Evolutionary conservation across 2,888 invertebrate genomes (phyloP).

Genomic region (Mesorhabditis spiculigera): DNA sequence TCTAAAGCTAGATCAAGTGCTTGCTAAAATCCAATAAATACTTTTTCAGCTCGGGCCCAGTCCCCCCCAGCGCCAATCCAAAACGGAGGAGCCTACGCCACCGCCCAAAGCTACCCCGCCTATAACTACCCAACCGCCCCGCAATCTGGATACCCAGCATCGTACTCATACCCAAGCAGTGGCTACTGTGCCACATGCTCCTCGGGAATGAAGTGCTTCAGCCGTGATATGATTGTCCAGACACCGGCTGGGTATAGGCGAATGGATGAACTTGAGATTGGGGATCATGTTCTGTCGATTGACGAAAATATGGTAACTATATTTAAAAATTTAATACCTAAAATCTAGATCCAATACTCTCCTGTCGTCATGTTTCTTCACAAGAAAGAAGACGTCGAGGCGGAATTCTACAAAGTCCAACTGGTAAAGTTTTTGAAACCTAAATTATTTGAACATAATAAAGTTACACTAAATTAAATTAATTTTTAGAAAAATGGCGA

Average conservation of each 20-base stretch:
- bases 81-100: background rate
- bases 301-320: background rate
- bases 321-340: background rate
- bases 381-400: background rate
- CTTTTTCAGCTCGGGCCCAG: conserved; percentile 1
- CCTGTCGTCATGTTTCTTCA: background rate
- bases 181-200: background rate
- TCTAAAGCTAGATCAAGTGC: no score
- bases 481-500: conserved; percentile 3
- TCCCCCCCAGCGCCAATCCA: background rate
- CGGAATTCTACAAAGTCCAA: conserved; percentile 1
- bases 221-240: background rate
- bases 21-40: background rate
- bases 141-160: background rate
- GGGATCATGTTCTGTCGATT: background rate
- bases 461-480: no score
- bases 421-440: background rate
- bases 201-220: conserved; percentile 1
- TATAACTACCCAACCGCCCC: background rate
- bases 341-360: background rate
- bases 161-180: background rate
- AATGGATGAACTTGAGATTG: background rate
- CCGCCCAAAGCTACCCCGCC: background rate
- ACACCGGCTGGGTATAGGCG: background rate
- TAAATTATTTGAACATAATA: no score